Base-by-base conservation (phyloP, 2,113 vertebrate genomes). In the Hemicordylus capensis region DNA sequence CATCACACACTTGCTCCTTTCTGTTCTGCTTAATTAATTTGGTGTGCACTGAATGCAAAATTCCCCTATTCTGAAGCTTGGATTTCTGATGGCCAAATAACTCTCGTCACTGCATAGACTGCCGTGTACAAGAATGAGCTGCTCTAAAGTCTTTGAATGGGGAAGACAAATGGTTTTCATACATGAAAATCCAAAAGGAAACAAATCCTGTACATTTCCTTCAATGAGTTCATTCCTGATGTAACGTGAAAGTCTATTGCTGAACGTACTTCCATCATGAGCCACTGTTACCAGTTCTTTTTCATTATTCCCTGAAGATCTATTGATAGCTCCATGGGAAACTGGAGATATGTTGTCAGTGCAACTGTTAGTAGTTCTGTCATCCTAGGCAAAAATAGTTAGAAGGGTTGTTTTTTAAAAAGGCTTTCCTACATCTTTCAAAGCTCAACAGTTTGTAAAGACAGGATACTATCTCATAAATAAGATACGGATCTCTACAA, bases 131-230 rank as follows among this genome's bases (percentile, higher is more conserved):
- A 85, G 84, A 90, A 83, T 11, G 82, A 88, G 78, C 61, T 11
- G 7, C 54, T 88, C 59, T 72, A n/a, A 59, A 7, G 81, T 2
- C n/a, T 4, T 85, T 81, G 85, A 70, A 34, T 31, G 37, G 61
- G 10, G 26, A 66, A 61, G 58, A 87, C n/a, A 51, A 76, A 61
- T 48, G 20, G 69, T 9, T 26, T 63, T 22, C 0, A 0, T 59
- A 79, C 88, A 79, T 74, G n/a, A 66, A 90, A 91, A 85, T 54
- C n/a, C 39, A 6, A 2, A 67, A 63, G 82, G 86, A 76, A 70
- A 17, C 39, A 61, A n/a, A 28, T 75, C 72, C 80, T 26, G 12
- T 64, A 28, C 19, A 20, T 63, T 59, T 46, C 46, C 64, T 39
- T 64, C 26, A 64, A 79, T 48, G 26, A 28, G 10, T 63, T 74